A percentile compares a stretch with the other conserved stretches of the same genome.
Conservation (phyloP, 2,888 invertebrate genomes). For the Orchesellides sinensis region DNA sequence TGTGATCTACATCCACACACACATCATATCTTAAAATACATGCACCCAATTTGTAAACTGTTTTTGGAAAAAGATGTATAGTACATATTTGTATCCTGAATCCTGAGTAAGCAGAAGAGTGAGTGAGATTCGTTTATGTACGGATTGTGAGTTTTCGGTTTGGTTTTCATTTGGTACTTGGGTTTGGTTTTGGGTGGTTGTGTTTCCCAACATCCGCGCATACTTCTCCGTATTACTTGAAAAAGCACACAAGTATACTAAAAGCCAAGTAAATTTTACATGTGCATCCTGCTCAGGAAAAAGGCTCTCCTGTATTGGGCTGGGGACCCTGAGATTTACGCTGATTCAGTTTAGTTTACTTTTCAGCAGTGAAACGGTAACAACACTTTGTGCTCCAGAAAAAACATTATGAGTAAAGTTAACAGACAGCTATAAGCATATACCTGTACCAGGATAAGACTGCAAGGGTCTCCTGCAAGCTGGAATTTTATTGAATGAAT, state of each 20-base stretch:
- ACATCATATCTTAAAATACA: no score
- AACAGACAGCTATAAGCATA: no score
- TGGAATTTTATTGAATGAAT: no score
- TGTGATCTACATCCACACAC: background rate
- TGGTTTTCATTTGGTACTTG: conserved; percentile 31
- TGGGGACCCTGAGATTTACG: conserved; percentile 26
- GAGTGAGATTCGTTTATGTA: conserved; percentile 14
- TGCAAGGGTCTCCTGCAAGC: no score
- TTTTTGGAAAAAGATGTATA: conserved; percentile 14
- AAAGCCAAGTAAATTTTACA: no score
- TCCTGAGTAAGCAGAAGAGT: background rate
- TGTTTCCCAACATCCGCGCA: background rate
- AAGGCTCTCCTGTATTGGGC: no score
- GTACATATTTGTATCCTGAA: no score
- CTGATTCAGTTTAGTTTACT: conserved; percentile 12
- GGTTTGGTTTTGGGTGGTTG: conserved; percentile 21
- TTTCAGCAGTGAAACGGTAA: conserved; percentile 13
- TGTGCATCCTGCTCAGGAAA: no score
- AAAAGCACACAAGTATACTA: no score
- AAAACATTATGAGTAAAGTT: background rate
- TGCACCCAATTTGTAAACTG: conserved; percentile 39
- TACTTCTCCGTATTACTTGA: background rate
- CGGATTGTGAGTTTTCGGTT: conserved; percentile 34
- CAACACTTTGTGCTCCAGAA: conserved; percentile 2
- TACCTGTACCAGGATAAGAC: no score